Base-by-base conservation (phyloP, 2,113 vertebrate genomes). In the Oncorhynchus tshawytscha region DNA sequence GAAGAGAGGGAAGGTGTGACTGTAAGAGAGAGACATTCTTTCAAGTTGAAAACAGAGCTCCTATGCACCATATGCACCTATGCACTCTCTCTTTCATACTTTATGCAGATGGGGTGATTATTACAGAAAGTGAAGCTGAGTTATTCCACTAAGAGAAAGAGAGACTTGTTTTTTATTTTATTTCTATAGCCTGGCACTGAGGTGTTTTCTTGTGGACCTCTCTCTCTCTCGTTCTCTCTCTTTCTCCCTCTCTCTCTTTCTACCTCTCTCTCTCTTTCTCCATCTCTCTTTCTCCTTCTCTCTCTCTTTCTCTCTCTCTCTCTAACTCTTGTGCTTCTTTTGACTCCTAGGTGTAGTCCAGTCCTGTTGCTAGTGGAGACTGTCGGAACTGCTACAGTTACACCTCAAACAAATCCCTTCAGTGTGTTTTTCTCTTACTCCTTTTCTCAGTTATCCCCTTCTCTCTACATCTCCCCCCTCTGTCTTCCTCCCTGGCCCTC, bases 321-420 rank as follows among this genome's bases (percentile, higher is more conserved):
- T 49, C 16, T 51, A 18, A 67, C 60, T 39, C 6, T n/a, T 20
- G 2, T 88, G 86, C 88, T 91, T 90, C 81, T 85, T 80, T 85
- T 73, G 76, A 81, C 78, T 80, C 79, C 82, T 87, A 84, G 88
- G 89, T 80, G 86, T 74, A 65, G 85, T 88, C 91, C 88, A 90
- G 88, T 85, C 78, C 86, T 72, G 90, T 87, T 92, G 90, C 91
- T 86, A 90, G 62, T 77, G 79, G 88, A 84, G 87, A 92, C 88
- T 57, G 87, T 89, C 84, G 84, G 85, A 82, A 81, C 11, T 45
- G 18, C 60, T 83, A 87, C 60, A 45, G 60, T 48, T 49, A 34
- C 11, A 12, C 16, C 31, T 13, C 18, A 91, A 92, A 89, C 90
- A 91, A 92, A 90, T 88, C 75, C 34, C 73, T 70, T 25, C 77